Conservation (phyloP, 2,113 vertebrate species). For the Meriones unguiculatus region DNA sequence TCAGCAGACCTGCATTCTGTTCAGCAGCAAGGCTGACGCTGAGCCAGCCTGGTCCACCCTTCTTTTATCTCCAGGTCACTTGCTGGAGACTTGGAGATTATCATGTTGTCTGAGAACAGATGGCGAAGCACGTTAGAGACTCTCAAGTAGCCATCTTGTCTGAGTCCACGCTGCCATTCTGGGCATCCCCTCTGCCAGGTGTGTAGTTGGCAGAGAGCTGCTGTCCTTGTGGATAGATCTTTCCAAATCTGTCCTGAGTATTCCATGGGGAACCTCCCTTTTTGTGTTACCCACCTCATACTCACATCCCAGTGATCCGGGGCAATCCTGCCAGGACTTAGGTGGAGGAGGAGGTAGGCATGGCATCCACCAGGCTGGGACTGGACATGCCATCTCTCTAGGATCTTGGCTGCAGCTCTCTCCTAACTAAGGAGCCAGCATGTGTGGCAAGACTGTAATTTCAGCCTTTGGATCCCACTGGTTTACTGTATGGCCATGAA, state of each 20-base stretch:
- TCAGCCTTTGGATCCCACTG: not conserved
- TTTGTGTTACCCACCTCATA: too few species aligned
- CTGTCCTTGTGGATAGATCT: fast-evolving
- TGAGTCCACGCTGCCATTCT: not conserved
- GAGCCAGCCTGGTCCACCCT: fast-evolving
- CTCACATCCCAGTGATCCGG: not conserved
- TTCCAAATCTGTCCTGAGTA: too few species aligned
- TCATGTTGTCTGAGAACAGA: not conserved
- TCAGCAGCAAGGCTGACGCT: not conserved
- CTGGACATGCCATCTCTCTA: too few species aligned
- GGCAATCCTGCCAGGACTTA: not conserved
- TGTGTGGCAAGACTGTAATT: not conserved
- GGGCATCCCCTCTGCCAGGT: not conserved
- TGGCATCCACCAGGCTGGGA: not conserved
- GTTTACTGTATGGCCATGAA: not conserved
- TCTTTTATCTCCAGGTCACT: not conserved
- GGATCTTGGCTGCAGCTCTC: not conserved
- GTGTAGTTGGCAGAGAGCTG: not conserved
- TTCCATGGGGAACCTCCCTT: fast-evolving
- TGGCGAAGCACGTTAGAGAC: not conserved
- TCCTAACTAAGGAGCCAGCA: too few species aligned
- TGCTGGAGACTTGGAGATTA: not conserved
- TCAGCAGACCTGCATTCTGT: not conserved
- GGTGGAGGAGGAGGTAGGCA: too few species aligned
- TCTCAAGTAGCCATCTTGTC: not conserved